Evolutionary conservation across 2,113 vertebrate genomes (phyloP), one percentile per base, ranked within the genome.

Genomic region (Dicentrarchus labrax): DNA sequence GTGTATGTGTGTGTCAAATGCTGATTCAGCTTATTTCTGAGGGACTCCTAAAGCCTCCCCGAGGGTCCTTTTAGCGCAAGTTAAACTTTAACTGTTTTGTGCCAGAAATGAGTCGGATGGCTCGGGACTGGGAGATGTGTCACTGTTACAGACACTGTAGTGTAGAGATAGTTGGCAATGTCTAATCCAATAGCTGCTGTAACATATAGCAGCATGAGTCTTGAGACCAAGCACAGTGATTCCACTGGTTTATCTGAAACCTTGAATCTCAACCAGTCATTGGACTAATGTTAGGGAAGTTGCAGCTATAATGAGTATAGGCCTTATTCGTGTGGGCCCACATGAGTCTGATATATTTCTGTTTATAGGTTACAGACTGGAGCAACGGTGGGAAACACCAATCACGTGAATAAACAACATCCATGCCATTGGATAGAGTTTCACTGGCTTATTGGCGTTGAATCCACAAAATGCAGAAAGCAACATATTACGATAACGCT

Each of bases 51-150:
- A 86, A 91, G 90, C 86, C 90, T 83, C 96, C 97, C 95, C 93
- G 94, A 96, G 94, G 92, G 89, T 89, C 94, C 95, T 97, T 96
- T 97, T 94, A 90, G 93, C 84, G 72, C 89, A 93, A 95, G 98
- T 99, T 99, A 99, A 93, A 97, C 93, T 97, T 99, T 99, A 99
- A 99, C 98, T 96, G 87, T 93, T 91, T 93, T 95, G 94, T 94
- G 88, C 68, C 89, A 92, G 93, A 84, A 78, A 61, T 86, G 89
- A 92, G 91, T 84, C 86, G 48, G 38, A 67, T 64, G 60, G 75
- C 82, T 92, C 85, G 91, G 92, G 90, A 93, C 76, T 78, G 39
- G 47, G 51, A 78, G 51, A 65, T 73, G 59, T 47, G 51, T 54
- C 64, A 38, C 79, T 72, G 81, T 54, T 72, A 10, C 11, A 75